Conservation (phyloP, 2,888 invertebrate genomes). For the Drosophila eohydei region DNA sequence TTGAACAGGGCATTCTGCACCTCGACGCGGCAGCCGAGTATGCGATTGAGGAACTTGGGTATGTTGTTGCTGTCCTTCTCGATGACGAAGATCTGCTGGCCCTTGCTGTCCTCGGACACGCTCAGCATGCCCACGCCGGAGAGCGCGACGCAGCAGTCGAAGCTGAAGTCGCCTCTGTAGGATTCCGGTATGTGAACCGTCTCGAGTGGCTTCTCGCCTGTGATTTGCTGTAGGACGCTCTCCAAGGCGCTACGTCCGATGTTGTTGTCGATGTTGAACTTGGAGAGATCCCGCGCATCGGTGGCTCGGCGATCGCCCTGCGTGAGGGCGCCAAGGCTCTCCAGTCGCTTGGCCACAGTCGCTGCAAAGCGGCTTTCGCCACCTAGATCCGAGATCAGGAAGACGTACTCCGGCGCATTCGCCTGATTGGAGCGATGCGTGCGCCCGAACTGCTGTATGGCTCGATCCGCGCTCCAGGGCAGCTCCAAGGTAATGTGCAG, state of each 20-base stretch:
- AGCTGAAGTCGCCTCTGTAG: constrained; percentile 93
- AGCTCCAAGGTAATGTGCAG: constrained; percentile 99
- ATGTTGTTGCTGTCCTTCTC: constrained; percentile 98
- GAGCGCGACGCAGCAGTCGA: constrained; percentile 46
- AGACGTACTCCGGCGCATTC: constrained; percentile 99
- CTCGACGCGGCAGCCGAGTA: constrained; percentile 98
- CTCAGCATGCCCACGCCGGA: constrained; percentile 49
- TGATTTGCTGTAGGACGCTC: constrained; percentile 96
- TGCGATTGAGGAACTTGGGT: constrained; percentile 98
- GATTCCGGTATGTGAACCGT: constrained; percentile 91
- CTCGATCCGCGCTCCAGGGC: constrained; percentile 99
- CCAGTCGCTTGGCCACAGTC: constrained; percentile 97
- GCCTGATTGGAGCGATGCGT: constrained; percentile 99
- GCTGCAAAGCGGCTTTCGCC: constrained; percentile 98
- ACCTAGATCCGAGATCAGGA: constrained; percentile 98
- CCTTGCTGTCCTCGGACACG: constrained; percentile 77
- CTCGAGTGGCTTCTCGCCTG: constrained; percentile 94
- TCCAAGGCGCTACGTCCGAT: constrained; percentile 97
- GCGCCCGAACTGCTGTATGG: constrained; percentile 99
- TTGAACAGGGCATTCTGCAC: constrained; percentile 98
- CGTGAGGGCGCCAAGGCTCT: constrained; percentile 96
- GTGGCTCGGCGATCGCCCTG: constrained; percentile 99
- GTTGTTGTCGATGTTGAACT: constrained; percentile 99
- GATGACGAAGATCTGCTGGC: constrained; percentile 86
- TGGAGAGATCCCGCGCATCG: constrained; percentile 96